Conservation (phyloP, 2,797 vertebrate genomes). For the Meda fulgida region DNA sequence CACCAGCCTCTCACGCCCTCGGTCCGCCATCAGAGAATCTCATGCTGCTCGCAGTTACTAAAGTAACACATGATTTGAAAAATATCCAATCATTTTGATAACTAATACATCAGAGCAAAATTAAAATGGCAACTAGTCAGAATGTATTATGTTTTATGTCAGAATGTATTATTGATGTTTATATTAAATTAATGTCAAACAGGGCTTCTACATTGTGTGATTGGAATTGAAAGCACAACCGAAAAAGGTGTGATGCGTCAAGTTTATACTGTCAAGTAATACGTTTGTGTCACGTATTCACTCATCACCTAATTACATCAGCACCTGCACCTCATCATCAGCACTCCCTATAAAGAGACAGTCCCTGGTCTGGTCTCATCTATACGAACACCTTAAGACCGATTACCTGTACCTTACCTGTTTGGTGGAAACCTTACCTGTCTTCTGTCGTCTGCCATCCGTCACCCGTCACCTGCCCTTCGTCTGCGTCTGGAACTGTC, state of each 20-base stretch:
- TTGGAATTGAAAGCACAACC: background rate
- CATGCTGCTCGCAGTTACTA: background rate
- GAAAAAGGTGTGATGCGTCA: background rate
- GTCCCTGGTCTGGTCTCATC: too few relatives aligned
- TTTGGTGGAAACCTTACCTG: too few relatives aligned
- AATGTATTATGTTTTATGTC: too few relatives aligned
- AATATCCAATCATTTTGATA: background rate
- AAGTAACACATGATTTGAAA: background rate
- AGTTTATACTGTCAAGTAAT: background rate
- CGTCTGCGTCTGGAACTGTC: too few relatives aligned
- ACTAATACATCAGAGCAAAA: background rate
- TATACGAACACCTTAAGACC: too few relatives aligned
- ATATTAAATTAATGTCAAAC: background rate
- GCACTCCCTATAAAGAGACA: too few relatives aligned
- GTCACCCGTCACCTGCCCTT: too few relatives aligned
- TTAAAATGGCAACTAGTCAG: background rate
- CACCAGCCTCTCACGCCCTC: constrained; percentile 37
- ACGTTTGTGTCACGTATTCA: too few relatives aligned
- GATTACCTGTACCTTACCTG: too few relatives aligned
- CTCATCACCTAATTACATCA: too few relatives aligned
- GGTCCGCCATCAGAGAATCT: background rate
- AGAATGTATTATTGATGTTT: background rate
- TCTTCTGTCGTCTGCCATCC: too few relatives aligned
- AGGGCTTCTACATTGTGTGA: background rate
- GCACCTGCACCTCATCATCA: too few relatives aligned